Base-by-base conservation (phyloP, 2,113 vertebrate species). In the Bufo gargarizans region DNA sequence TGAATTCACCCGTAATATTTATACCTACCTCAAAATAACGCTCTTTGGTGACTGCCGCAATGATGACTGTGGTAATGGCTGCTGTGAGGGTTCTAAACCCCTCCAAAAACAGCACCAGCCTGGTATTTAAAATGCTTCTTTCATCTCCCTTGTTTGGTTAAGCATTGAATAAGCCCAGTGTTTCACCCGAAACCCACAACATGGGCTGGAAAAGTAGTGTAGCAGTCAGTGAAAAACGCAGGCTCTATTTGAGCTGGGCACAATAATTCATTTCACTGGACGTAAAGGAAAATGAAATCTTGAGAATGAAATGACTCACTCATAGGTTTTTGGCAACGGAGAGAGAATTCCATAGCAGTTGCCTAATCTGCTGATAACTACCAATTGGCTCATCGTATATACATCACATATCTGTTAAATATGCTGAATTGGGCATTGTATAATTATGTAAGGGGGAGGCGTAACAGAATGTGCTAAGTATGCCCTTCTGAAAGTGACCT, bases 371-470 rank as follows among this genome's bases (percentile, higher is more conserved):
- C 81, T 84, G 87, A 82, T 88, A 84, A 56, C 58, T 43, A 22
- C 69, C 55, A 50, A 53, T 50, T 19, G 72, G 86, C 49, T 50
- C 47, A 83, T 82, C 56, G 63, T 47, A 43, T 77, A 83, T 77
- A 77, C 81, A 77, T 76, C 79, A 76, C 58, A 55, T 77, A 22
- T 77, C 72, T 84, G 33, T n/a, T 7, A 88, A 88, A 88, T 72
- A 8, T 88, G 87, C 87, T 88, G 87, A 88, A 88, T 83, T 88
- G 87, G 81, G 47, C 87, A 88, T 88, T 88, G 87, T 88, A 22
- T 67, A 33, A 81, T 63, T 53, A 83, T 77, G 45, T 82, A 76
- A 83, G n/a, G 45, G 53, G 78, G 50, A 69, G 86, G 77, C 53
- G 50, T 11, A 58, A 43, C 22, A 50, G 81, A 83, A 83, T 67